Conservation (phyloP, 2,797 vertebrate species). For the Micropoecilia bifurca region DNA sequence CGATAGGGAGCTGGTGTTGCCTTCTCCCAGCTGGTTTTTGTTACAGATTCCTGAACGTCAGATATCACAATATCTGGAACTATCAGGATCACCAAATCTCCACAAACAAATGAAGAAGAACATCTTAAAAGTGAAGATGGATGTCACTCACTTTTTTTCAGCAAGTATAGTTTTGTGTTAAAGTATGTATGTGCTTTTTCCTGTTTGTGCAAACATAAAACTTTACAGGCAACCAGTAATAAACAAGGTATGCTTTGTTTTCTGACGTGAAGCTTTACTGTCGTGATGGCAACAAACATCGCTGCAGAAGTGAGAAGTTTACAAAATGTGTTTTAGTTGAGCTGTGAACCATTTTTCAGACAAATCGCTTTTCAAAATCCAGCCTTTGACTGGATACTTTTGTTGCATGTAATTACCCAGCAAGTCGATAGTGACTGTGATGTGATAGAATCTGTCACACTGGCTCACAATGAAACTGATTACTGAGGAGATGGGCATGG, state of each 20-base stretch:
- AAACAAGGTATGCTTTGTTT: background rate
- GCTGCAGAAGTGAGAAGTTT: background rate
- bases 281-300: background rate
- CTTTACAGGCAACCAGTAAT: background rate
- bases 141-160: background rate
- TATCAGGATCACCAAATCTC: background rate
- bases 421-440: background rate
- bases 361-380: slow-evolving; percentile 11
- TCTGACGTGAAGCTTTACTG: background rate
- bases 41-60: background rate
- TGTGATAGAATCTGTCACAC: slow-evolving; percentile 16
- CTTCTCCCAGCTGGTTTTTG: background rate
- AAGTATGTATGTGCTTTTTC: background rate
- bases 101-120: background rate
- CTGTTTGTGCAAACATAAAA: background rate
- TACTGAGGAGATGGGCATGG: background rate
- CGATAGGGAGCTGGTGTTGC: background rate
- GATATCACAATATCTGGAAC: background rate
- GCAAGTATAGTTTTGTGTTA: background rate
- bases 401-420: background rate
- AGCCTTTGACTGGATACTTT: slow-evolving; percentile 6
- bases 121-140: background rate
- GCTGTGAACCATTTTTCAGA: background rate
- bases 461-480: background rate
- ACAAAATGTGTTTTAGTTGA: background rate